These are phyloP conservation scores for Phenganax stokvisi DNA, from an alignment of 92 coral and sea anemone species.

Conservation along the genomic window DNA sequence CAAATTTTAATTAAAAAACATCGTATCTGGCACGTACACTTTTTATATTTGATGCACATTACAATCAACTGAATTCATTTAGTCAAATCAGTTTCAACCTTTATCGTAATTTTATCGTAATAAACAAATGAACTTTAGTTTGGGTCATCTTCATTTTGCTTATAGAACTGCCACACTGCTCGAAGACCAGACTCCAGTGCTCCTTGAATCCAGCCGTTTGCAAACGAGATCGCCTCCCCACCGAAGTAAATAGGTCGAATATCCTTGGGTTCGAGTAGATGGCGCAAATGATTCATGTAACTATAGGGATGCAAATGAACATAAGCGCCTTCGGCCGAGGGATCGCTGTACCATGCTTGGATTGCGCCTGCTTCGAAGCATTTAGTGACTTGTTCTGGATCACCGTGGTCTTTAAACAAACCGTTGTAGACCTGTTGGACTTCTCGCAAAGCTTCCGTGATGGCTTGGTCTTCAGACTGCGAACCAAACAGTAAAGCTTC, in stretches of 20 bases:
- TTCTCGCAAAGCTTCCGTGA: constrained; percentile 50
- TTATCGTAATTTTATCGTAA: too few relatives aligned
- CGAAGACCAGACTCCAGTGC: constrained; percentile 56
- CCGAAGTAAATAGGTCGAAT: constrained; percentile 43
- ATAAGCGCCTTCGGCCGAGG: constrained; percentile 50
- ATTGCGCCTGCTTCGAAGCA: constrained; percentile 52
- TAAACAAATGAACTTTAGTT: background rate
- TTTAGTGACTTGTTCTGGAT: constrained; percentile 29
- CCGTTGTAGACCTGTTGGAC: constrained; percentile 42
- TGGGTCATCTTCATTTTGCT: constrained; percentile 40
- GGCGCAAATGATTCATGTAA: constrained; percentile 42
- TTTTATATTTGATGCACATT: too few relatives aligned
- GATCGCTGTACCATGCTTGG: constrained; percentile 54
- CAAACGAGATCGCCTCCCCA: constrained; percentile 52
- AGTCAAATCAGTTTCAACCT: too few relatives aligned
- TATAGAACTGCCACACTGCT: constrained; percentile 53
- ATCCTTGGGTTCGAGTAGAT: constrained; percentile 26
- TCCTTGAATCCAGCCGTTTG: constrained; percentile 58
- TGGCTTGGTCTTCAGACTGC: constrained; percentile 40
- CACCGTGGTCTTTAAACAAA: background rate
- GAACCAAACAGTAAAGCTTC: constrained; percentile 55
- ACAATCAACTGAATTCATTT: too few relatives aligned
- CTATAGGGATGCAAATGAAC: constrained; percentile 45
- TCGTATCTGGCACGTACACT: too few relatives aligned
- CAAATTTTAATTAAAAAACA: too few relatives aligned